Evolutionary conservation across 2,113 vertebrate genomes (phyloP), one percentile per base, ranked within the genome.

Genomic region (Platichthys stellatus): DNA sequence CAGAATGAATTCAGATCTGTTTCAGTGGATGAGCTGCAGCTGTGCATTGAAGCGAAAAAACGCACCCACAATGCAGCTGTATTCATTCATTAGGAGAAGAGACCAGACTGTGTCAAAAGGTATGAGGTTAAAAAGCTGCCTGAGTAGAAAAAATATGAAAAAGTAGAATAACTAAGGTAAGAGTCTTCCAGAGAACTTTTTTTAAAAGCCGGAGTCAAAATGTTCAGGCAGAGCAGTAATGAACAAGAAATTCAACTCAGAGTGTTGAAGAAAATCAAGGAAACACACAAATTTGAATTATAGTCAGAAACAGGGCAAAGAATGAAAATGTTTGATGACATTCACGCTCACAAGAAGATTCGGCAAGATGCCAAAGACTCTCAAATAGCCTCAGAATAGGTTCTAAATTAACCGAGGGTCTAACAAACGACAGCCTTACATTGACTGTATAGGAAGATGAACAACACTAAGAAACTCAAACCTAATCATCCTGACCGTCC

Each of bases 241-340:
- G 53, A 74, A 82, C 56, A 63, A 53, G 18, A 70, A 74, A 78
- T 59, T 47, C 23, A 56, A 31, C 20, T 53, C 40, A 21, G 5
- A 31, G 24, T 38, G 40, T 58, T 56, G 38, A 64, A 28, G n/a
- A 61, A 57, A 77, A 73, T 59, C 74, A 17, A 51, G 28, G 26
- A 58, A 63, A 59, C 43, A 51, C 43, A 28, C 47, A 21, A 69
- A 21, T 2, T 58, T 53, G 51, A 78, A 71, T 65, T 72, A 31
- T 20, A 28, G 57, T 78, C 70, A 80, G 70, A 72, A 31, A 31
- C 28, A 31, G 28, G 5, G 28, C 28, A 31, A 57, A 64, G 81
- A 78, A 86, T 78, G 75, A 84, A 76, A 76, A 84, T 54, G 54
- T 66, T 57, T 72, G 75, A 79, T 81, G 81, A 76, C 71, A 79